phyloP scores from a whole-genome alignment of 2,113 vertebrate species.

The Cheilinus undulatus region DNA sequence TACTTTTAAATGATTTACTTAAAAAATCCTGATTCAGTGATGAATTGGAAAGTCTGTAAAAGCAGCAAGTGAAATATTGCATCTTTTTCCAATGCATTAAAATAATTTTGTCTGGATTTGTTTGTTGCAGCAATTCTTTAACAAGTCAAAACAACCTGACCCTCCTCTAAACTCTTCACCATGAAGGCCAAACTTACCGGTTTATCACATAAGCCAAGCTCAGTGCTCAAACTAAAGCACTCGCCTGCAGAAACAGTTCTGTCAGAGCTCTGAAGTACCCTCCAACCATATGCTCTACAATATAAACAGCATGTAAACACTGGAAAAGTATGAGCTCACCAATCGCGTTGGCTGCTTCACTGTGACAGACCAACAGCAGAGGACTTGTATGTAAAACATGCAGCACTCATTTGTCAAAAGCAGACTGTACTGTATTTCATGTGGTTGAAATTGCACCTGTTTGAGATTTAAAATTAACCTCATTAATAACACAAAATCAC shows the following conservation, averaged over 20 bases:
- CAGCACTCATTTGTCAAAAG: slow-evolving; percentile 4
- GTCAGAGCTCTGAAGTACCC: slow-evolving; percentile 37
- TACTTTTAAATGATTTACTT: neutral
- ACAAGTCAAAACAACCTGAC: neutral
- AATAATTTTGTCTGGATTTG: neutral
- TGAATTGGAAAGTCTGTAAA: neutral
- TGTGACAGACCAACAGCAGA: slow-evolving; percentile 8
- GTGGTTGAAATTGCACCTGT: neutral
- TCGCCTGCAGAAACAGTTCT: slow-evolving; percentile 1
- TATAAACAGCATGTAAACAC: slow-evolving; percentile 68
- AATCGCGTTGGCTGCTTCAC: neutral
- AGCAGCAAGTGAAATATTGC: neutral
- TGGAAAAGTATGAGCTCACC: slow-evolving; percentile 57
- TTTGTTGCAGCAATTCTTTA: slow-evolving; percentile 1
- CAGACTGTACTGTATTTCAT: neutral
- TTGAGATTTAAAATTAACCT: neutral
- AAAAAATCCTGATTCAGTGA: neutral
- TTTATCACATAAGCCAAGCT: slow-evolving; percentile 6
- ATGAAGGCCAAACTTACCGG: neutral
- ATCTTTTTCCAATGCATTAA: neutral
- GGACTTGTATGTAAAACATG: neutral
- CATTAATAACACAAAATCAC: neutral
- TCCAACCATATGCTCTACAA: slow-evolving; percentile 33
- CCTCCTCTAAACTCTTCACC: neutral
- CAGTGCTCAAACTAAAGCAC: slow-evolving; percentile 5